phyloP scores from a whole-genome alignment of 2,797 vertebrate genomes.

The Dromococcyx pavoninus region DNA sequence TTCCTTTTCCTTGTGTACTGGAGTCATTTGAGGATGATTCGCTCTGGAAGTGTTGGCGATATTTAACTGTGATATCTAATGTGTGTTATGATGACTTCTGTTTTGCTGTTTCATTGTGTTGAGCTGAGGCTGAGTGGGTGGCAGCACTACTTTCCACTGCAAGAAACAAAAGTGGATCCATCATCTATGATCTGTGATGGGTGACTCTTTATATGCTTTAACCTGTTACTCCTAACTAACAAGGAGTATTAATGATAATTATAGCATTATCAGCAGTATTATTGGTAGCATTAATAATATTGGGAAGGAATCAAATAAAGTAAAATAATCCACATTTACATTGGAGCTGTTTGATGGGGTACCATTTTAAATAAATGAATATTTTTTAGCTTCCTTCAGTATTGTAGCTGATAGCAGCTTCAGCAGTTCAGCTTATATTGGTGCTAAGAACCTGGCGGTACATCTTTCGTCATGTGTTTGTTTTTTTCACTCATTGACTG shows the following conservation, averaged over 20 bases:
- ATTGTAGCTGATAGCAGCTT: neutral
- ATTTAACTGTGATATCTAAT: slow-evolving; percentile 14
- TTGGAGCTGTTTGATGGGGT: slow-evolving; percentile 17
- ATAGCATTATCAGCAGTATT: neutral
- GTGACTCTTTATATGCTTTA: neutral
- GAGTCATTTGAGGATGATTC: slow-evolving; percentile 13
- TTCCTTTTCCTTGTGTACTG: slow-evolving; percentile 32
- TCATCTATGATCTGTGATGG: neutral
- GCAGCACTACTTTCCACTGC: slow-evolving; percentile 26
- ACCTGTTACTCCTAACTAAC: neutral
- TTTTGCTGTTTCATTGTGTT: slow-evolving; percentile 10
- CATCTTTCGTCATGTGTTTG: neutral
- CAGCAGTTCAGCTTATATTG: neutral
- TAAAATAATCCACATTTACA: neutral
- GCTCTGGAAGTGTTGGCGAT: slow-evolving; percentile 9
- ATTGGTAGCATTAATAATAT: neutral
- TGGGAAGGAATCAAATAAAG: slow-evolving; percentile 38
- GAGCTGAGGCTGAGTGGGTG: slow-evolving; percentile 28
- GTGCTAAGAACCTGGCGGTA: neutral
- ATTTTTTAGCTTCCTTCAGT: neutral
- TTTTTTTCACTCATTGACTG: neutral
- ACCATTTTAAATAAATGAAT: neutral
- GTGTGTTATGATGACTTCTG: neutral
- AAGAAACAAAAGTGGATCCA: neutral
- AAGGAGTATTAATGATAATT: neutral